phyloP scores from a whole-genome alignment of 2,888 invertebrate species.

The Brachynemurus nebulosus region DNA sequence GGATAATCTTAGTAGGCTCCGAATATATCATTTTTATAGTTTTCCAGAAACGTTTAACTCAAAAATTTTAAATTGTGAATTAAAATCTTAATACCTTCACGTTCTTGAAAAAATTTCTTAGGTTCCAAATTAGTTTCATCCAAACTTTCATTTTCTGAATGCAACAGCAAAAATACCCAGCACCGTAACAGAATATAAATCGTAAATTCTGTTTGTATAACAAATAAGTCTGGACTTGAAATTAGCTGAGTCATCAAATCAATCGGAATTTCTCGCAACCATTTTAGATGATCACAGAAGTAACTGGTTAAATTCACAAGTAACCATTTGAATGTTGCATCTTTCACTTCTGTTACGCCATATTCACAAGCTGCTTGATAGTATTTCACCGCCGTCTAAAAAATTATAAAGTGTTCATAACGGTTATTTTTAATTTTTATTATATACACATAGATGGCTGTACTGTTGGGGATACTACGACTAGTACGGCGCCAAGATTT shows the following conservation, averaged over 20 bases:
- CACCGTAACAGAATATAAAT: constrained; percentile 54
- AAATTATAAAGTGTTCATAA: constrained; percentile 22
- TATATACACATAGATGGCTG: too few species aligned
- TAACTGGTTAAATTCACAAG: constrained; percentile 50
- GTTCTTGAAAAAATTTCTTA: constrained; percentile 31
- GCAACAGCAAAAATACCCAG: constrained; percentile 47
- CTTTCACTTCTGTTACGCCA: constrained; percentile 46
- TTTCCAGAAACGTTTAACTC: too few species aligned
- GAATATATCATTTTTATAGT: too few species aligned
- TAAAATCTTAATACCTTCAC: constrained; percentile 31
- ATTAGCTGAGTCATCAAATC: constrained; percentile 50
- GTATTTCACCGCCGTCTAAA: constrained; percentile 50
- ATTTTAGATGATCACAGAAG: constrained; percentile 38
- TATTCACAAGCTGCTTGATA: constrained; percentile 54
- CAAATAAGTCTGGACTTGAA: constrained; percentile 49
- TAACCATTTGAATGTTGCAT: constrained; percentile 53
- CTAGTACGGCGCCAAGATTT: too few species aligned
- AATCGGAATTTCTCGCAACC: constrained; percentile 46
- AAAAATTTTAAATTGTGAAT: too few species aligned
- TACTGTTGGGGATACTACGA: too few species aligned
- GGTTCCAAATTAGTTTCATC: constrained; percentile 22
- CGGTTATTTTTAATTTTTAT: too few species aligned
- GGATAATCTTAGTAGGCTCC: too few species aligned
- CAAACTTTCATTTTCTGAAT: constrained; percentile 32
- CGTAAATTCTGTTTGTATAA: constrained; percentile 67